These are phyloP conservation scores for Pteropus alecto DNA, from an alignment of 2,113 vertebrate species.

Conservation along the genomic window DNA sequence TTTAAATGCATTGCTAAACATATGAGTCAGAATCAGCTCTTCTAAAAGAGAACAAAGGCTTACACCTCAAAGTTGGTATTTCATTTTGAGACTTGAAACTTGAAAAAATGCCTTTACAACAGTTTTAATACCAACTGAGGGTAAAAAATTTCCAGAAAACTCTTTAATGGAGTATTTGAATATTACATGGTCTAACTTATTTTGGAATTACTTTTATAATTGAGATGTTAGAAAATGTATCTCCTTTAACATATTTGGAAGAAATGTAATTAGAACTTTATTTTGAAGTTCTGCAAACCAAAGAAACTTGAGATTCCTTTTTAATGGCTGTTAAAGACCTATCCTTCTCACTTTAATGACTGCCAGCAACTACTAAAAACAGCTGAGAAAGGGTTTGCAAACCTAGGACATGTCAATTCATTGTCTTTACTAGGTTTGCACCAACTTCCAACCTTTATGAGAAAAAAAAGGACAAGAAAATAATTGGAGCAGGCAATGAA, in stretches of 20 bases:
- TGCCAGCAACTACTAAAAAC: neutral
- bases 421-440: neutral
- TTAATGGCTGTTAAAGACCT: neutral
- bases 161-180: neutral
- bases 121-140: neutral
- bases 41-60: conserved; percentile 10
- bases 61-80: neutral
- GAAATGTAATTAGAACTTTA: conserved; percentile 1
- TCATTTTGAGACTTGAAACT: neutral
- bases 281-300: conserved; percentile 1
- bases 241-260: neutral
- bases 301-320: neutral
- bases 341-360: neutral
- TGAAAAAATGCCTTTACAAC: neutral
- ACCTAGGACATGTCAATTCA: neutral
- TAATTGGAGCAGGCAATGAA: neutral
- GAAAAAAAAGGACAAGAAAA: neutral
- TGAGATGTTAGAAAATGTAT: neutral
- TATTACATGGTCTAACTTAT: neutral
- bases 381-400: neutral
- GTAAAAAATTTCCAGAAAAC: neutral
- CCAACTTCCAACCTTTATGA: neutral
- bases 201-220: neutral
- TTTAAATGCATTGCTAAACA: conserved; percentile 26
- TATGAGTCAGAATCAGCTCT: conserved; percentile 32